Evolutionary conservation across 2,113 vertebrate species (phyloP), one percentile per base, ranked within the genome.

Genomic region (Aspiorhynchus laticeps): DNA sequence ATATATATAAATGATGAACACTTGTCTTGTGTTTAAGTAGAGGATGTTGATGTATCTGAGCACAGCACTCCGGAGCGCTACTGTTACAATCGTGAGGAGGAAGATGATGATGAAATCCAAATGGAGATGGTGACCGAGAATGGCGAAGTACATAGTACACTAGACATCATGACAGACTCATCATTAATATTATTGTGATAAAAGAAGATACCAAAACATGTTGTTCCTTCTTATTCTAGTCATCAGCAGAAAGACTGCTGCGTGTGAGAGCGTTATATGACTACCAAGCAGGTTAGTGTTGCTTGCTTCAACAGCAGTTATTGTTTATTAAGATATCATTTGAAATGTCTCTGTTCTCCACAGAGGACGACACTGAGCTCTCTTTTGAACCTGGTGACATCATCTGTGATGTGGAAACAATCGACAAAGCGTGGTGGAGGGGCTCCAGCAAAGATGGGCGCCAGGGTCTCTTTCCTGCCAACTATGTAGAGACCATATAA

Each of bases 401-500:
- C 92, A 95, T 95, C 87, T 90, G 88, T 77, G 93, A 92, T 7
- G 94, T 96, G 91, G 95, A 96, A 80, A 94, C 92, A 0, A 92
- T 95, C 89, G 94, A 95, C 92, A 93, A 95, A 91, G 93, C 93
- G 86, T 95, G 94, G 94, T 96, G 94, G 94, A 94, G 93, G 83
- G 95, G 95, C 12, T 94, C 90, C 93, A 94, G 93, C 92, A 93
- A 95, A 94, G 95, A 96, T 87, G 95, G 95, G 48, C 95, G 88
- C 28, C 95, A 95, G 90, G 95, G 95, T 63, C 91, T 96, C 88
- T 96, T 96, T 89, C 95, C 95, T 59, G 93, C 95, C 88, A 96
- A 95, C 92, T 96, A 95, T 61, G 95, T 96, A 56, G 95, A 96
- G 90, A 94, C 93, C 90, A 95, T 95, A 89, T 95, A 90, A 93